phyloP scores from a whole-genome alignment of 2,888 invertebrate genomes.

The Odontothrips loti region DNA sequence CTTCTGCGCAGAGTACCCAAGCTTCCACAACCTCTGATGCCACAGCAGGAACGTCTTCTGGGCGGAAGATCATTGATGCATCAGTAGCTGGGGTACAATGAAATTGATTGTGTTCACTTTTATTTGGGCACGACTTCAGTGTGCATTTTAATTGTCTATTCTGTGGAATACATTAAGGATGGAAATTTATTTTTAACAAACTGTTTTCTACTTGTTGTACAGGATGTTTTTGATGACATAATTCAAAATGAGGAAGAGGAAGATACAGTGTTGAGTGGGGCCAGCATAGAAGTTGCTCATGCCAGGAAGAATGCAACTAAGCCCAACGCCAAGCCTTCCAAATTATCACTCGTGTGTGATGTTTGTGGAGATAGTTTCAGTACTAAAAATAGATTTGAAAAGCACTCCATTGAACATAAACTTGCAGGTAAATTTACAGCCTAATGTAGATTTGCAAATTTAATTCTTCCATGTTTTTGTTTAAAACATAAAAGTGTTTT shows the following conservation, averaged over 20 bases:
- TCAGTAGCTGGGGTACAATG: too few species aligned
- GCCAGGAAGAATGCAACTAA: neutral
- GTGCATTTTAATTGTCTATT: neutral
- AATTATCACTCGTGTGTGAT: neutral
- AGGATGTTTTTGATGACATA: neutral
- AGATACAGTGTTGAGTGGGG: neutral
- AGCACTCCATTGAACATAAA: constrained; percentile 6
- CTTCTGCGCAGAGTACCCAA: too few species aligned
- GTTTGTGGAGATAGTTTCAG: neutral
- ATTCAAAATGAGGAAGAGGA: neutral
- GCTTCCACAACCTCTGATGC: too few species aligned
- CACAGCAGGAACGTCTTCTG: too few species aligned
- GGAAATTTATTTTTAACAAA: neutral
- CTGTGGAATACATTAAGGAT: neutral
- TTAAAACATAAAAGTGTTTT: too few species aligned
- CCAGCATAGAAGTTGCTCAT: neutral
- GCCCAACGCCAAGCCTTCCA: neutral
- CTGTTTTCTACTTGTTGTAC: neutral
- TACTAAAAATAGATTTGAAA: neutral
- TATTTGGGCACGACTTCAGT: neutral
- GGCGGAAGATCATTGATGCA: too few species aligned
- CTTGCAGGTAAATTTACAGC: neutral
- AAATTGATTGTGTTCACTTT: too few species aligned
- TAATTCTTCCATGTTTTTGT: too few species aligned
- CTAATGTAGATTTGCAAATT: too few species aligned